Base-by-base conservation (phyloP, 2,113 vertebrate species). In the Cottus gobio region DNA sequence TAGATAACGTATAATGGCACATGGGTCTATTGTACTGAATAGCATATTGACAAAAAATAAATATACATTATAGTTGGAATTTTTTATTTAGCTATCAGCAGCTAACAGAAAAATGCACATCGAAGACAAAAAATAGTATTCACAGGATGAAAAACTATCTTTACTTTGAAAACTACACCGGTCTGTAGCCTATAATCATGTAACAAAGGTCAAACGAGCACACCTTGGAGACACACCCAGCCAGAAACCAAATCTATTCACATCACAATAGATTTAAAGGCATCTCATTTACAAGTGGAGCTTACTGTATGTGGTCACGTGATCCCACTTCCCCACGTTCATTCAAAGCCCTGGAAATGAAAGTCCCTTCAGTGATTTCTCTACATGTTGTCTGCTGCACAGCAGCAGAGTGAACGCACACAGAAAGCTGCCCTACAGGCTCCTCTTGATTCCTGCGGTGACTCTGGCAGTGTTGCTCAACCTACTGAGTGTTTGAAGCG, bases 391-490 rank as follows among this genome's bases (percentile, higher is more conserved):
- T 46, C 22, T 36, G 62, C 65, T 4, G 20, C 57, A 42, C 34
- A 28, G 73, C n/a, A 13, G 72, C 26, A 13, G 69, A 66, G 58
- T 30, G 5, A 56, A 30, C 1, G 24, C 61, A 22, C 50, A 18
- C 54, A 62, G 13, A 87, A 91, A 92, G 90, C 57, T 61, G 87
- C 64, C 64, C 42, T 34, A 86, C 91, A 81, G 80, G 91, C 58
- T 92, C 30, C 31, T 7, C 91, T 68, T 86, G 87, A 92, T 93
- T 93, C 86, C 86, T 80, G 72, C 0, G 5, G 68, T 11, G 66
- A 12, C 75, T 73, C 34, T 37, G 39, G 7, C 11, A 24, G 73
- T 10, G 54, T 11, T 3, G 24, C 79, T 71, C 76, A 54, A 63
- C 36, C 64, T 34, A 58, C 10, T 10, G 18, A 30, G 5, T 37